phyloP scores from a whole-genome alignment of 2,888 invertebrate species.

The Cheilosia vernalis region DNA sequence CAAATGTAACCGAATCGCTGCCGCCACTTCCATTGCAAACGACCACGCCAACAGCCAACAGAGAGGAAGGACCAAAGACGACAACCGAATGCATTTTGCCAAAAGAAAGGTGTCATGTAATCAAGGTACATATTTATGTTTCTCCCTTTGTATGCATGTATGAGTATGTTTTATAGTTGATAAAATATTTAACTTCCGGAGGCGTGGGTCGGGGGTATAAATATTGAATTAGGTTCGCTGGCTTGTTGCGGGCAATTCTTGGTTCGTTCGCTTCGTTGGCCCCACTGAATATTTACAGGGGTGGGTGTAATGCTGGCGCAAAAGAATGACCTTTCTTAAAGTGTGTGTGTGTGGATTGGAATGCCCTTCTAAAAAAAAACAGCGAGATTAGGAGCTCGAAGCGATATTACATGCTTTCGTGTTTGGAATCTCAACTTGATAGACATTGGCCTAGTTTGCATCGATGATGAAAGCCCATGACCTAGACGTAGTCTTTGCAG shows the following conservation, averaged over 20 bases:
- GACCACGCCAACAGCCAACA: conserved; percentile 15
- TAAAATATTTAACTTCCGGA: conserved; percentile 63
- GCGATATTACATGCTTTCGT: background rate
- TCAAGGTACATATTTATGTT: conserved; percentile 65
- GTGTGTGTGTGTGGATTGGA: background rate
- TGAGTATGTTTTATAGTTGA: conserved; percentile 55
- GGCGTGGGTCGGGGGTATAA: conserved; percentile 43
- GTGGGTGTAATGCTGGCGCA: conserved; percentile 5
- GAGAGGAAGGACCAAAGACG: conserved; percentile 5
- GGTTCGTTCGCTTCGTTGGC: conserved; percentile 2
- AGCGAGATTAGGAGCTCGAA: background rate
- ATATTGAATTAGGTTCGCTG: conserved; percentile 62
- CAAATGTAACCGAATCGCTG: conserved; percentile 57
- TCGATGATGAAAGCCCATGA: background rate
- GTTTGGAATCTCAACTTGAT: conserved; percentile 4
- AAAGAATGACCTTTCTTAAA: background rate
- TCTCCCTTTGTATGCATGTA: conserved; percentile 47
- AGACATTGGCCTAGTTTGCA: conserved; percentile 26
- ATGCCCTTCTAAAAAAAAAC: too few species aligned
- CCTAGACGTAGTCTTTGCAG: background rate
- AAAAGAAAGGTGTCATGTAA: conserved; percentile 70
- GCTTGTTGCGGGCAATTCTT: conserved; percentile 40
- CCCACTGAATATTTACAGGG: conserved; percentile 15
- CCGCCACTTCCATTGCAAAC: conserved; percentile 35
- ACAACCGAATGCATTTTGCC: conserved; percentile 51